Evolutionary conservation across 1,140 invertebrate species (phyloP), one percentile per base, ranked within the genome.

Genomic region (Melipona quadrifasciata): DNA sequence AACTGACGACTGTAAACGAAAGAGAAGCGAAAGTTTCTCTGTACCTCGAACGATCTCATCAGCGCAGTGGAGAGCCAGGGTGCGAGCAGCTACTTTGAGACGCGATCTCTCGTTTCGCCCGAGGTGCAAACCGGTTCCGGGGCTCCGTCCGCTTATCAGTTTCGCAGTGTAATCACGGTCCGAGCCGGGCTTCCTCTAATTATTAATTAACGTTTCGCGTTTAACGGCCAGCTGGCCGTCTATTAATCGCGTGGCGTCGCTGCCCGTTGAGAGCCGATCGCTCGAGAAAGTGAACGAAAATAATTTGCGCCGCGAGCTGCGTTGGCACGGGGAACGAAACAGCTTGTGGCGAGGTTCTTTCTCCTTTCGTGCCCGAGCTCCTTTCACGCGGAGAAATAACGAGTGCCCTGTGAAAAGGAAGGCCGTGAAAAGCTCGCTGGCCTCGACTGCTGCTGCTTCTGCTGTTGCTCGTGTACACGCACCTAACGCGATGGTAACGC

Each of bases 311-410:
- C 19, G 27, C 19, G 16, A 21, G 47, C 4, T 21, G 11, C n/a
- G 2, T 3, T 10, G 47, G 2, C 10, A 51, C 5, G 8, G 16
- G 71, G 27, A 14, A 51, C 70, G 47, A 73, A 24, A 19, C n/a
- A 51, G 27, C 57, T n/a, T n/a, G 64, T 16, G 72, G 71, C 80
- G 78, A 65, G 24, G 27, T 82, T 65, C 72, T 65, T 57, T 51
- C 65, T 73, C 24, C 39, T 47, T 47, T 47, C 47, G 27, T 31
- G 17, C 47, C 39, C 24, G 51, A 58, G 17, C 79, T 80, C 70
- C 82, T 88, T 89, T 88, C 87, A 83, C 67, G 77, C 14, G 27
- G 47, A 83, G 70, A 90, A 91, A 89, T 90, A 91, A 91, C 87
- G 84, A 91, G 81, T 86, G 68, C 74, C 81, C 57, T 85, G 81